Conservation (phyloP, 1,140 invertebrate genomes). For the Arctopsyche grandis region DNA sequence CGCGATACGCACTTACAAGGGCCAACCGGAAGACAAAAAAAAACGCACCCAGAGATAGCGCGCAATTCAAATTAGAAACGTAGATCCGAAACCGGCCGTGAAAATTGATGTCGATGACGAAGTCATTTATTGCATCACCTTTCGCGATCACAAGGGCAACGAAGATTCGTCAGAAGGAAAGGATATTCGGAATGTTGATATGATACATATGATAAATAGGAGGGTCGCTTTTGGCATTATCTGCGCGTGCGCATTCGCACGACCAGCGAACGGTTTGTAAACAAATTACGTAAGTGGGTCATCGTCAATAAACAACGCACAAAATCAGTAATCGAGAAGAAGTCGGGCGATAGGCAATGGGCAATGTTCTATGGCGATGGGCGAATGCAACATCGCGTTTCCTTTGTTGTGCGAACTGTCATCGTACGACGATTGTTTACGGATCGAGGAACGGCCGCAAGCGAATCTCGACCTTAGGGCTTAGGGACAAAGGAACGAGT, state of each 20-base stretch:
- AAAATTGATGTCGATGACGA: constrained; percentile 2
- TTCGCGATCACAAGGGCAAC: too few species aligned
- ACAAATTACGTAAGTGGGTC: constrained; percentile 23
- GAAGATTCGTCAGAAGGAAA: too few species aligned
- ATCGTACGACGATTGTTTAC: not conserved
- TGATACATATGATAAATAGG: too few species aligned
- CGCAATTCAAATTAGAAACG: not conserved
- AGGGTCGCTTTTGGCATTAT: not conserved
- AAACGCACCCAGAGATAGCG: not conserved
- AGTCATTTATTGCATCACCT: not conserved
- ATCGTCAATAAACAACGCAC: not conserved
- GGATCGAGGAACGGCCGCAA: not conserved
- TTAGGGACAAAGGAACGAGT: too few species aligned
- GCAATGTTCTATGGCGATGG: too few species aligned
- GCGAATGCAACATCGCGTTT: too few species aligned
- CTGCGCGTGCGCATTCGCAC: not conserved
- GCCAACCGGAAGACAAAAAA: not conserved
- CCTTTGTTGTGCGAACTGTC: constrained; percentile 4
- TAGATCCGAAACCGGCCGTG: not conserved
- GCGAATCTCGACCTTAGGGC: not conserved
- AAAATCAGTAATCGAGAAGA: too few species aligned
- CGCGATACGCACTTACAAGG: not conserved
- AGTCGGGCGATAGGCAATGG: too few species aligned
- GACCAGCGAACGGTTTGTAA: not conserved
- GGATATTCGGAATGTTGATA: too few species aligned